These are phyloP conservation scores for Bovichtus diacanthus DNA, from an alignment of 2,797 vertebrate species.

Conservation along the genomic window DNA sequence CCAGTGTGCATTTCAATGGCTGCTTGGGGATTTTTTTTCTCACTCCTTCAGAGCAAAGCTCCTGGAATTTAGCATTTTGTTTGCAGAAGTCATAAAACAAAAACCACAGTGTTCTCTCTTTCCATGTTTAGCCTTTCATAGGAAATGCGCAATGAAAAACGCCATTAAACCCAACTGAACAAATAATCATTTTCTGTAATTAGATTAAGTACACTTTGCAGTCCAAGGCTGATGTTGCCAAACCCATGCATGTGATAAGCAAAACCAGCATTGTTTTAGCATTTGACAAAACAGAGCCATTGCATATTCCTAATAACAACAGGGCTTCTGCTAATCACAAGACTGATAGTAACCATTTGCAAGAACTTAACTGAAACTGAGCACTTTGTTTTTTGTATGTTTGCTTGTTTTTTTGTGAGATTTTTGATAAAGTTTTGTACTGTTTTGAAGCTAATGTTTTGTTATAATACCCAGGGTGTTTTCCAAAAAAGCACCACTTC, in stretches of 20 bases:
- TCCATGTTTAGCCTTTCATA: background rate
- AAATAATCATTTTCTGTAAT: background rate
- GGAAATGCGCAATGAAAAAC: constrained; percentile 7
- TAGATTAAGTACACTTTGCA: background rate
- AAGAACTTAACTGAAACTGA: background rate
- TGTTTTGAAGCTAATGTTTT: no score
- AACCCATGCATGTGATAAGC: background rate
- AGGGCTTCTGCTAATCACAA: background rate
- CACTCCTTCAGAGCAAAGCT: constrained; percentile 50
- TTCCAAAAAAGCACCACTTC: background rate
- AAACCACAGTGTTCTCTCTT: constrained; percentile 11
- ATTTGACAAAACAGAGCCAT: background rate
- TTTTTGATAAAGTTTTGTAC: background rate
- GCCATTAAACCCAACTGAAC: background rate
- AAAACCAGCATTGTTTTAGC: background rate
- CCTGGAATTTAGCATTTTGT: constrained; percentile 56
- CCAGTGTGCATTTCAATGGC: constrained; percentile 44
- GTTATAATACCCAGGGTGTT: background rate
- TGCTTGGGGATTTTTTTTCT: constrained; percentile 20
- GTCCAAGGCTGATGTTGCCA: background rate
- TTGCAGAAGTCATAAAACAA: constrained; percentile 52
- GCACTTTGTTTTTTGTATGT: background rate
- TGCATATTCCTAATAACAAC: background rate
- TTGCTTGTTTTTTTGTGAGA: background rate
- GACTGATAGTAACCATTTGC: background rate